phyloP scores from a whole-genome alignment of 2,113 vertebrate species.

The Dolichallabes microphthalmus region DNA sequence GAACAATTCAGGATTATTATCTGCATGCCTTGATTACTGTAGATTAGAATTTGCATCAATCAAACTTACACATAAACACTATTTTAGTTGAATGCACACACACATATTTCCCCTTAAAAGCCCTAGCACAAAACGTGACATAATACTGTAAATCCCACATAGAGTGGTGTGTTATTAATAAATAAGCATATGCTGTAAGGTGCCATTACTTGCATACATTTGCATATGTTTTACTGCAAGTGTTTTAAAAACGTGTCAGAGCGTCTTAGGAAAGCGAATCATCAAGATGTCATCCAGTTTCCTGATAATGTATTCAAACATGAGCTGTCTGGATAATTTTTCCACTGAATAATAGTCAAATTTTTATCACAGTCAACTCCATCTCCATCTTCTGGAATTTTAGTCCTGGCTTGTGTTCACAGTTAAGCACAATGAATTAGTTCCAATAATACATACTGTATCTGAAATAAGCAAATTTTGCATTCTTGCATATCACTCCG shows the following conservation, averaged over 20 bases:
- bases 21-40: not conserved
- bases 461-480: not conserved
- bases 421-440: not conserved
- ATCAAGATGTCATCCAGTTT: not conserved
- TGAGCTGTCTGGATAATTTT: not conserved
- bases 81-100: not conserved
- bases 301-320: not conserved
- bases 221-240: not conserved
- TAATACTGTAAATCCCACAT: not conserved
- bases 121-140: not conserved
- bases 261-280: not conserved
- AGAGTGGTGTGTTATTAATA: not conserved
- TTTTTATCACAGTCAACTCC: not conserved
- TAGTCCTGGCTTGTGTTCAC: not conserved
- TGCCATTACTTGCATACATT: not conserved
- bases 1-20: not conserved
- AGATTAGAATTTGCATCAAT: not conserved
- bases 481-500: not conserved
- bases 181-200: not conserved
- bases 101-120: not conserved
- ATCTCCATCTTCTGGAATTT: not conserved
- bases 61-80: not conserved
- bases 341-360: not conserved
- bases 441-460: not conserved
- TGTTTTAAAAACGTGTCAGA: not conserved